phyloP scores from a whole-genome alignment of 2,797 vertebrate species.

The Rallus crepitans region DNA sequence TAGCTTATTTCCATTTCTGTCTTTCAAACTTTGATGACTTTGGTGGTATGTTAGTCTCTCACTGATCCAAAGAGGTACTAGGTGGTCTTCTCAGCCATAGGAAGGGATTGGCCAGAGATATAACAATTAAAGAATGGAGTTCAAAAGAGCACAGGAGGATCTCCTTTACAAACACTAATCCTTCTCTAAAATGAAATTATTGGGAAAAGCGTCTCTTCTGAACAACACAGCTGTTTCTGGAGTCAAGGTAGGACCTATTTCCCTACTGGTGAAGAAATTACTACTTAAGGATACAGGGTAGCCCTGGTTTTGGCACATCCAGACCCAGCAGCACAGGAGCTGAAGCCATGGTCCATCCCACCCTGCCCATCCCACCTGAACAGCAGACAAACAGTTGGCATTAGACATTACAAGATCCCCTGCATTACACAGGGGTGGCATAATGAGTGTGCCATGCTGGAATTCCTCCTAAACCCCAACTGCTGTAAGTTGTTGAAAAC shows the following conservation, averaged over 20 bases:
- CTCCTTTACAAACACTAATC: neutral
- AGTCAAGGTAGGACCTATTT: neutral
- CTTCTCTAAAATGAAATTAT: neutral
- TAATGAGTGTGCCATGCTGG: neutral
- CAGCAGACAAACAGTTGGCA: accelerated
- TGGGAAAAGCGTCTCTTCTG: neutral
- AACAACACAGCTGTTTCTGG: neutral
- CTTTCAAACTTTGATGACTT: neutral
- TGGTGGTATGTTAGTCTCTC: neutral
- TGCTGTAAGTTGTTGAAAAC: neutral
- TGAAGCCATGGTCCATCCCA: neutral
- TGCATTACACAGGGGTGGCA: neutral
- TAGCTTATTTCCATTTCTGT: neutral
- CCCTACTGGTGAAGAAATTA: neutral
- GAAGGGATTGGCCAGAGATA: neutral
- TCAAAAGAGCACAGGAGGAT: neutral
- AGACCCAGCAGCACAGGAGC: neutral
- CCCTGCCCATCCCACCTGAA: neutral
- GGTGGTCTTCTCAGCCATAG: neutral
- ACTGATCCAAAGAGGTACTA: neutral
- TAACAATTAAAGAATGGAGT: neutral
- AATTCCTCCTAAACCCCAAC: neutral
- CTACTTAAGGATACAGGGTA: neutral
- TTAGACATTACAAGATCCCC: neutral
- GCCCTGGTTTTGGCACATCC: neutral